Evolutionary conservation across 2,888 invertebrate genomes (phyloP).

Genomic region (Lasioglossum villosulum): DNA sequence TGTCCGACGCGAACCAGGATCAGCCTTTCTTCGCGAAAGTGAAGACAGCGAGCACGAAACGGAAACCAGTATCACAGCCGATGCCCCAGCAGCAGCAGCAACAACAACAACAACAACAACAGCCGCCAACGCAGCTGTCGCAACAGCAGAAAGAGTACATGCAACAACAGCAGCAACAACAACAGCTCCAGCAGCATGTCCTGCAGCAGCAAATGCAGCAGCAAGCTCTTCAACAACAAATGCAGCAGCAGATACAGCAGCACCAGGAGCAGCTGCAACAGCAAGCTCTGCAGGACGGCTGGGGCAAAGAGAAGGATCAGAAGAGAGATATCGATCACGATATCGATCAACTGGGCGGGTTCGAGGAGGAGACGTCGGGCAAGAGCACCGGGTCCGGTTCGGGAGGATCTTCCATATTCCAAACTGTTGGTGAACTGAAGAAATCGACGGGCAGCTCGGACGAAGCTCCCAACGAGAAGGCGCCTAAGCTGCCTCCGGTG

Average conservation of each 20-base stretch:
- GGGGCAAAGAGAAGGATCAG: slow-evolving; percentile 86
- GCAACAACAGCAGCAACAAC: slow-evolving; percentile 74
- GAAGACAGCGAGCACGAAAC: slow-evolving; percentile 84
- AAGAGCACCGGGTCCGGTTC: slow-evolving; percentile 87
- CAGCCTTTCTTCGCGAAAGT: slow-evolving; percentile 88
- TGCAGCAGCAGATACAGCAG: slow-evolving; percentile 76
- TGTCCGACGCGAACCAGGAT: slow-evolving; percentile 89
- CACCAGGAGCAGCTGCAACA: slow-evolving; percentile 79
- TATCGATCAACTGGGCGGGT: slow-evolving; percentile 86
- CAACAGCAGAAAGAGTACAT: slow-evolving; percentile 65
- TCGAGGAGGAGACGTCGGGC: slow-evolving; percentile 87
- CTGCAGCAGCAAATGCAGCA: slow-evolving; percentile 81
- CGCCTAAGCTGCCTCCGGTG: slow-evolving; percentile 86
- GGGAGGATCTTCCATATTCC: slow-evolving; percentile 89
- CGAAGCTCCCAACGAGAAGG: slow-evolving; percentile 85
- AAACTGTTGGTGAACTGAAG: slow-evolving; percentile 91
- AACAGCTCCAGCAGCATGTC: slow-evolving; percentile 77
- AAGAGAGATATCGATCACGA: slow-evolving; percentile 87
- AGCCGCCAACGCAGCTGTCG: slow-evolving; percentile 65
- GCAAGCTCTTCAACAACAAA: slow-evolving; percentile 75
- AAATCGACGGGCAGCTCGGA: slow-evolving; percentile 87
- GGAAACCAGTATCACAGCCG: slow-evolving; percentile 70
- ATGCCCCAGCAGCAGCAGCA: slow-evolving; percentile 68
- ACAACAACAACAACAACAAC: slow-evolving; percentile 60
- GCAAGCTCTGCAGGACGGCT: slow-evolving; percentile 81